Percentiles rank a stretch among this genome's conserved stretches.
Conservation (phyloP, 2,113 vertebrate genomes). For the Oceanites oceanicus region DNA sequence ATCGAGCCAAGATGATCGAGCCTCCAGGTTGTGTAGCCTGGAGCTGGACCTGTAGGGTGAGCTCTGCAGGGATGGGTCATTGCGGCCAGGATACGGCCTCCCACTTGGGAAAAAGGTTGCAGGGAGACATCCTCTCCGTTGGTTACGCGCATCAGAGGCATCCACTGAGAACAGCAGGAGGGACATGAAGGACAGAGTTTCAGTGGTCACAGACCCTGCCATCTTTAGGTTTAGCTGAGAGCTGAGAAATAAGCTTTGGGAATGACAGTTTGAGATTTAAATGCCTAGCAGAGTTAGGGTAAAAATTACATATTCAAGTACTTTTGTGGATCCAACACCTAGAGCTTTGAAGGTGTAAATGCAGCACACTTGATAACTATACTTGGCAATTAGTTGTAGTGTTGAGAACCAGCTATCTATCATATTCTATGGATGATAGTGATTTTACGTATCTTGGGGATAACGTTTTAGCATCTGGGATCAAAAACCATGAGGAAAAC, state of each 20-base stretch:
- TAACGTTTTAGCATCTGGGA: not conserved
- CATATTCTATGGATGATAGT: not conserved
- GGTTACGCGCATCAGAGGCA: rapidly evolving
- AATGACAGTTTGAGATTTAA: not conserved
- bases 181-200: not conserved
- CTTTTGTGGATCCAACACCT: not conserved
- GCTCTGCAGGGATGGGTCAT: not conserved
- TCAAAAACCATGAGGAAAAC: not conserved
- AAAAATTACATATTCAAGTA: not conserved
- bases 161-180: not conserved
- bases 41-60: not conserved
- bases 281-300: not conserved
- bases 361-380: not conserved
- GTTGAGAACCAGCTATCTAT: not conserved
- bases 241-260: not conserved
- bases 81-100: not conserved
- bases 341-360: not conserved
- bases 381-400: not conserved
- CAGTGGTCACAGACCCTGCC: not conserved
- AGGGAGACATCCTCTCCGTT: not conserved
- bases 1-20: not conserved
- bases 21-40: not conserved
- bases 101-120: not conserved
- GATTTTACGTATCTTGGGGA: not conserved
- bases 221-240: not conserved